A percentile compares a stretch with the other conserved stretches of the same genome.
Evolutionary conservation across 2,888 invertebrate species (phyloP).

Genomic region (Caenorhabditis sinica): DNA sequence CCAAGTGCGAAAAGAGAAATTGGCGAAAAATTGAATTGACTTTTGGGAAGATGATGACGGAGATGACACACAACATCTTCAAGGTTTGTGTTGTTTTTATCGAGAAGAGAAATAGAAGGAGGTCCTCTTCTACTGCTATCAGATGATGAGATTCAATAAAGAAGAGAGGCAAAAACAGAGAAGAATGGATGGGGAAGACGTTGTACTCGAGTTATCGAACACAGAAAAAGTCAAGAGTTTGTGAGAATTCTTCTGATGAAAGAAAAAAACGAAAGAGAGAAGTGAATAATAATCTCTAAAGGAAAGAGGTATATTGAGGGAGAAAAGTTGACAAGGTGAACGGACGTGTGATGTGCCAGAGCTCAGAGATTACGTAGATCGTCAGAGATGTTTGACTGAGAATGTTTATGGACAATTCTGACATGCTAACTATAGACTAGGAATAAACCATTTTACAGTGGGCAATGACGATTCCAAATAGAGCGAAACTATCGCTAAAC

Average conservation of each 20-base stretch:
- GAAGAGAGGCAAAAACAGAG: slow-evolving; percentile 35
- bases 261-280: slow-evolving; percentile 16
- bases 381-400: slow-evolving; percentile 18
- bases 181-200: slow-evolving; percentile 6
- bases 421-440: background rate
- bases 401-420: background rate
- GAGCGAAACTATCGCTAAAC: too few relatives aligned
- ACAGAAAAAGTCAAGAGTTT: slow-evolving; percentile 51
- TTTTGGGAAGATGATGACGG: slow-evolving; percentile 22
- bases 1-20: slow-evolving; percentile 22
- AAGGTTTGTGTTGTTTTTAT: slow-evolving; percentile 52
- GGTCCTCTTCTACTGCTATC: slow-evolving; percentile 51
- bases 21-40: slow-evolving; percentile 50
- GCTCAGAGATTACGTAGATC: slow-evolving; percentile 48
- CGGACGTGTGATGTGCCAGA: slow-evolving; percentile 37
- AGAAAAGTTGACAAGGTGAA: slow-evolving; percentile 52
- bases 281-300: slow-evolving; percentile 47
- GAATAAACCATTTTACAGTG: background rate
- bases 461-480: too few relatives aligned
- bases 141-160: slow-evolving; percentile 62
- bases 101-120: slow-evolving; percentile 20
- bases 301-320: slow-evolving; percentile 25
- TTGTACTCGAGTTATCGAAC: slow-evolving; percentile 42
- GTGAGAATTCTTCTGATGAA: slow-evolving; percentile 13
- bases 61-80: slow-evolving; percentile 29